Evolutionary conservation across 1,140 invertebrate species (phyloP), one percentile per base, ranked within the genome.

Genomic region (Megalonaias nervosa): DNA sequence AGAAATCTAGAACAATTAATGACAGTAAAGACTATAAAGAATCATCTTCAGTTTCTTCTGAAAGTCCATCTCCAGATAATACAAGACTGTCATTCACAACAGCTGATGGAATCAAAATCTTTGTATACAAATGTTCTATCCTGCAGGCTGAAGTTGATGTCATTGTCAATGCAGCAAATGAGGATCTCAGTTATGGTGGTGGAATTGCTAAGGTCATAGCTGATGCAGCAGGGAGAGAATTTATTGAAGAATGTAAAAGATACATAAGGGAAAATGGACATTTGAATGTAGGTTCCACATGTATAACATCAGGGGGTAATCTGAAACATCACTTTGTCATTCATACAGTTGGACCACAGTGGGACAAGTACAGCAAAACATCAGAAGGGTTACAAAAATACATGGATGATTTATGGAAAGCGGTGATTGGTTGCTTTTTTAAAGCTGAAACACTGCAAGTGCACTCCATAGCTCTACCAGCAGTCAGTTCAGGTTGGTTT

Each of bases 141-240:
- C 97, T 96, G 2, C 92, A 92, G 64, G 90, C 97, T 14, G 94
- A 95, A 92, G 93, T 97, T 64, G 96, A 97, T 93, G 95, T 93
- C 1, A 96, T 98, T 87, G 96, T 97, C 0, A 98, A 97, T 93
- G 96, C 96, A 69, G 96, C 97, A 12, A 97, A 97, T 90, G 93
- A 92, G 15, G 87, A 88, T 23, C 91, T 97, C n/a, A 87, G 92
- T 38, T 95, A 95, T 66, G 95, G 95, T 38, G 95, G 95, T 59
- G 96, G 96, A 91, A 77, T 97, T 55, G 96, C 97, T 91, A 95
- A 95, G 76, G 95, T 95, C 15, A 97, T 98, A 87, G 60, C 75
- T 55, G 58, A 75, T 13, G 79, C 80, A 21, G 82, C 77, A 65
- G 80, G 82, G 13, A 13, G 15, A 23, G 19, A 15, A 17, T 66